phyloP scores from a whole-genome alignment of 2,888 invertebrate species.

The Hyalella azteca region DNA sequence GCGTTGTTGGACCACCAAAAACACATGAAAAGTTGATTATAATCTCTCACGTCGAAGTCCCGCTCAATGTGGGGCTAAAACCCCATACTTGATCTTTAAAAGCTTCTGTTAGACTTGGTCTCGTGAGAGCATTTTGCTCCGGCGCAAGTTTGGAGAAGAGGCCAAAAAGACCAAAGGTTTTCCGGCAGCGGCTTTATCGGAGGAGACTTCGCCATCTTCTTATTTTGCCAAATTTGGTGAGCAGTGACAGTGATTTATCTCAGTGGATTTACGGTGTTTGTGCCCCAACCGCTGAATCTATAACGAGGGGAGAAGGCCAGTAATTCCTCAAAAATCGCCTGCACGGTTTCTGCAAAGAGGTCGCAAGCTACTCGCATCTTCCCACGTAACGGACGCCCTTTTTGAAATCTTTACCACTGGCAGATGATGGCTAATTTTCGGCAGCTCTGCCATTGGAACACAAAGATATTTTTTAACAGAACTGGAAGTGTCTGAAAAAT shows the following conservation, averaged over 20 bases:
- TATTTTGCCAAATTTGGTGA: slow-evolving; percentile 16
- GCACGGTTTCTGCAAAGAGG: too few species aligned
- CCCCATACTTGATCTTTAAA: slow-evolving; percentile 24
- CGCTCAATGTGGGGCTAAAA: neutral
- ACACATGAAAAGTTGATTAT: too few species aligned
- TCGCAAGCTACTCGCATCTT: too few species aligned
- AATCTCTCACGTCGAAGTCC: too few species aligned
- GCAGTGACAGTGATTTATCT: slow-evolving; percentile 30
- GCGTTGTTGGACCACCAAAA: too few species aligned
- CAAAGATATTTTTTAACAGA: too few species aligned
- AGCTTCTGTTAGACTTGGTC: slow-evolving; percentile 15
- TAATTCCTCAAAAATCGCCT: too few species aligned
- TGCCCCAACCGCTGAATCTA: neutral
- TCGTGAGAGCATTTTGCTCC: slow-evolving; percentile 11
- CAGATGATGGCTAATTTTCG: too few species aligned
- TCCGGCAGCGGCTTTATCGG: neutral
- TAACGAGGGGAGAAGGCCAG: neutral
- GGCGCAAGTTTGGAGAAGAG: slow-evolving; percentile 21
- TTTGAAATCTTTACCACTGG: too few species aligned
- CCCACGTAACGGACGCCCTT: too few species aligned
- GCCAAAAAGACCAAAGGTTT: neutral
- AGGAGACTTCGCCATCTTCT: slow-evolving; percentile 17
- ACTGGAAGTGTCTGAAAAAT: too few species aligned
- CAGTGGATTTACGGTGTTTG: slow-evolving; percentile 14
- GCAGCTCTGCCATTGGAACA: too few species aligned